Evolutionary conservation across 2,113 vertebrate genomes (phyloP), one percentile per base, ranked within the genome.

Genomic region (Phyllopteryx taeniolatus): DNA sequence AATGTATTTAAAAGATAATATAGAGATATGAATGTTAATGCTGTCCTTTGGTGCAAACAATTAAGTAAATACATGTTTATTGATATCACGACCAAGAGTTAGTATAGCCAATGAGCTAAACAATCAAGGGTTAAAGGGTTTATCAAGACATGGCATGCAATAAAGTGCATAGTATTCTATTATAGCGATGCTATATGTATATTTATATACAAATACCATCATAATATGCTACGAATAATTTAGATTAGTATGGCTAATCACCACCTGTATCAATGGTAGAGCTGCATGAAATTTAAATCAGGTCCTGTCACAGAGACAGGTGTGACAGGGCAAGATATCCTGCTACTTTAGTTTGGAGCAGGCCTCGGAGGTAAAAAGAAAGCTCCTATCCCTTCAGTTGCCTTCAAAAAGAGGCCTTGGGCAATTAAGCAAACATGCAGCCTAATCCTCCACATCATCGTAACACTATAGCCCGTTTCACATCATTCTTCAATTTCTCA

Each of bases 401-500:
- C 75, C 72, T 86, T 76, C 72, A 76, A 81, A 77, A 77, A 76
- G 77, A 84, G 72, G 80, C 87, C 75, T 74, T 57, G 22, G 72
- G 76, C 82, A 76, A 71, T 84, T 76, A 79, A 76, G 86, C 83
- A 86, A 86, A 85, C 86, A 79, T 79, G 77, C 71, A 59, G 57
- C 71, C 42, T 56, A 54, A 33, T 68, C 71, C 57, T 67, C 75
- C 73, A 67, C 76, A 75, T 82, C 66, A 53, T 70, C 74, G 84
- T 88, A 91, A 92, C 83, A 85, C 84, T 76, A 89, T 87, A 91
- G 83, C 80, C 67, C 74, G 78, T 74, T 83, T 67, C 75, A 49
- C 86, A 82, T 75, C 68, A 78, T 64, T 66, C 76, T 78, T 89
- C 81, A 81, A 76, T 72, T 83, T 90, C 90, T 92, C 88, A 87